Evolutionary conservation across 1,140 invertebrate genomes (phyloP).

Genomic region (Brachionus paranguensis): DNA sequence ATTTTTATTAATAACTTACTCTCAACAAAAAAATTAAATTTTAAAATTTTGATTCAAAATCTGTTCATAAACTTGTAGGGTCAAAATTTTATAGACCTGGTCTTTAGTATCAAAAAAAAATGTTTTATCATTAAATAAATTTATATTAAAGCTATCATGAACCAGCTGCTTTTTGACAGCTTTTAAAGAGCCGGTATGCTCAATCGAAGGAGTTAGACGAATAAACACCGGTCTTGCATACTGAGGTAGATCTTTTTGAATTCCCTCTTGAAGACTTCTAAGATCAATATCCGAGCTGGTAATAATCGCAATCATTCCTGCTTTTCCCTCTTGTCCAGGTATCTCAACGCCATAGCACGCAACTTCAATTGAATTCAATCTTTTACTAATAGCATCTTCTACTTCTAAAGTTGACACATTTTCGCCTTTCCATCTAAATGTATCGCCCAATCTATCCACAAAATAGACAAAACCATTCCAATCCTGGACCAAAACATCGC

Average conservation of each 20-base stretch:
- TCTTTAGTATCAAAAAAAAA: slow-evolving; percentile 13
- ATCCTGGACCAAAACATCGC: slow-evolving; percentile 83
- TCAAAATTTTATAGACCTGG: not conserved
- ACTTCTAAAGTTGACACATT: slow-evolving; percentile 97
- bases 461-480: slow-evolving; percentile 90
- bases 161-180: not conserved
- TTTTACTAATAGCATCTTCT: slow-evolving; percentile 74
- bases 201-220: slow-evolving; percentile 2
- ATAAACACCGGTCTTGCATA: slow-evolving; percentile 34
- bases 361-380: slow-evolving; percentile 66
- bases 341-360: slow-evolving; percentile 89
- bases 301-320: slow-evolving; percentile 18
- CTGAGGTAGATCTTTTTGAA: not conserved
- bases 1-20: not conserved
- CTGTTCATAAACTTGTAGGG: not conserved
- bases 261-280: not conserved
- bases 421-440: slow-evolving; percentile 91
- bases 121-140: not conserved
- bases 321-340: slow-evolving; percentile 48
- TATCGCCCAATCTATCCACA: slow-evolving; percentile 91
- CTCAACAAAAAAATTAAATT: not conserved
- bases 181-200: slow-evolving; percentile 35
- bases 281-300: not conserved
- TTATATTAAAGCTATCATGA: not conserved
- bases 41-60: not conserved